Percentiles rank a stretch among this genome's conserved stretches.
phyloP scores from a whole-genome alignment of 2,888 invertebrate species.

The Timema podura region DNA sequence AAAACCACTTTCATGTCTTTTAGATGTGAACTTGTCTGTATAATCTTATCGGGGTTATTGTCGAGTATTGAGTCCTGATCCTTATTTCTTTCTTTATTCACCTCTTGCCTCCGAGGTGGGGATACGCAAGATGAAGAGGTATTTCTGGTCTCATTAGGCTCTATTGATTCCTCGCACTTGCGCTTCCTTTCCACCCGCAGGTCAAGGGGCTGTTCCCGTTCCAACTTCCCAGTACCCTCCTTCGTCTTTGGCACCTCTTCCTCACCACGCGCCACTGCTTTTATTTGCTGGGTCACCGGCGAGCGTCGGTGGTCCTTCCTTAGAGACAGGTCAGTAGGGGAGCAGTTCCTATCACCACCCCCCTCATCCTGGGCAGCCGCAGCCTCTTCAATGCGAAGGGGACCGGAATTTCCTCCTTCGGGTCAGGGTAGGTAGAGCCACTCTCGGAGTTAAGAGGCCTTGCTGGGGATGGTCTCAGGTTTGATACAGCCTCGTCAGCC shows the following conservation, averaged over 20 bases:
- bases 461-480: slow-evolving; percentile 62
- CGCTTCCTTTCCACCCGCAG: slow-evolving; percentile 61
- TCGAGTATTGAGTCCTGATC: no score
- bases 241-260: slow-evolving; percentile 45
- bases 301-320: no score
- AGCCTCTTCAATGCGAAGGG: background rate
- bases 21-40: no score
- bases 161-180: slow-evolving; percentile 36
- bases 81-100: no score
- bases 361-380: no score
- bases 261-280: slow-evolving; percentile 39
- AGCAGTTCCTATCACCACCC: background rate
- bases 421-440: slow-evolving; percentile 38
- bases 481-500: slow-evolving; percentile 60
- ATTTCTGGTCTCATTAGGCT: background rate
- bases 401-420: slow-evolving; percentile 34
- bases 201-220: slow-evolving; percentile 68
- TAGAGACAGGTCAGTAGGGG: background rate
- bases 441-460: slow-evolving; percentile 47
- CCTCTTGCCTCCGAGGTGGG: no score
- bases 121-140: background rate
- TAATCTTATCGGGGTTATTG: no score
- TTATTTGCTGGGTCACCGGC: slow-evolving; percentile 40
- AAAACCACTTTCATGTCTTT: no score
- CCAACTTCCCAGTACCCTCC: slow-evolving; percentile 45